Conservation (phyloP, 1,140 invertebrate genomes). For the Cataglyphis hispanica region DNA sequence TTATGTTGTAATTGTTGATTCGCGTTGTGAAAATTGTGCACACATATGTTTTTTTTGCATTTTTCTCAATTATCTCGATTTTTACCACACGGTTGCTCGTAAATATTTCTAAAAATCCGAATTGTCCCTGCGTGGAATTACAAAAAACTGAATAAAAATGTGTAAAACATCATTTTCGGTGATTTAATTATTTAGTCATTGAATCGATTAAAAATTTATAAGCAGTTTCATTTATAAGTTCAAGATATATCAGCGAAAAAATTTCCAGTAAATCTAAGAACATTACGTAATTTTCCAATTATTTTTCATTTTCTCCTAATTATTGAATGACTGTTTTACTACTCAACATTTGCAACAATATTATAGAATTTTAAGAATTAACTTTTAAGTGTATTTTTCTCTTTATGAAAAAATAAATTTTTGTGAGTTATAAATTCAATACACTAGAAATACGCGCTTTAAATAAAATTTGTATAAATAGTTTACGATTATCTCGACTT, state of each 20-base stretch:
- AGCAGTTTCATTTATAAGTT: background rate
- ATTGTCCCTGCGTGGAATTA: background rate
- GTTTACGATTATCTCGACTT: background rate
- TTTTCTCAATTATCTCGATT: conserved; percentile 11
- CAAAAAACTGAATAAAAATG: background rate
- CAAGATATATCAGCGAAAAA: background rate
- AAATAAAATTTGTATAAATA: background rate
- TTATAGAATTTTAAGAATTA: no score
- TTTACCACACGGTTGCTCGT: background rate
- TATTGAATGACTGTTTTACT: no score
- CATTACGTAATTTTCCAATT: background rate
- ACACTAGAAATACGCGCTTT: background rate
- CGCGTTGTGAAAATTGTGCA: background rate
- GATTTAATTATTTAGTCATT: background rate
- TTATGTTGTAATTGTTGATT: no score
- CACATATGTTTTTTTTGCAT: background rate
- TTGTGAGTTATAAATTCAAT: no score
- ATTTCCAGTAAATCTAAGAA: background rate
- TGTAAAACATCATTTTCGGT: background rate
- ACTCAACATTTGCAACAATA: no score
- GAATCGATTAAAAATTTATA: background rate
- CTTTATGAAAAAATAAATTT: no score
- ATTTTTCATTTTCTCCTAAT: background rate
- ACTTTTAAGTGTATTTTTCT: no score
- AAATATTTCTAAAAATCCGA: background rate